These are phyloP conservation scores for Gari tellinella DNA, from an alignment of 2,888 invertebrate species.

Conservation along the genomic window DNA sequence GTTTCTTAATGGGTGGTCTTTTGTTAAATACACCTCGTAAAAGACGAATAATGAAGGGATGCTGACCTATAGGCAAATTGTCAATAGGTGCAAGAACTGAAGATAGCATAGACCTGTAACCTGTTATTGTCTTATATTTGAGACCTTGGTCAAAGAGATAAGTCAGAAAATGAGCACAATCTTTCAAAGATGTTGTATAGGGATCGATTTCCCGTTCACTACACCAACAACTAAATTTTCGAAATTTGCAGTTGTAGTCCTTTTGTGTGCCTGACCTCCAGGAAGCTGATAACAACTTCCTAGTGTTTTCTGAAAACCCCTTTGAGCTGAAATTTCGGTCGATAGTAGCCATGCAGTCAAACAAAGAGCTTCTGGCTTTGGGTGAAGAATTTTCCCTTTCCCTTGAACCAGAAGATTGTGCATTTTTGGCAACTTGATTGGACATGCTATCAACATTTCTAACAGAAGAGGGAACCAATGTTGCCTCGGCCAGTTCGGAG, in stretches of 20 bases:
- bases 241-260: constrained; percentile 42
- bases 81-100: constrained; percentile 13
- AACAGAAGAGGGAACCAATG: constrained; percentile 22
- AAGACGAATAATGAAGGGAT: constrained; percentile 18
- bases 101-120: constrained; percentile 33
- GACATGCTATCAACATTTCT: constrained; percentile 23
- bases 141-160: constrained; percentile 15
- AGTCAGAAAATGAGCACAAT: constrained; percentile 36
- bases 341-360: constrained; percentile 36
- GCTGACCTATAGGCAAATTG: constrained; percentile 11
- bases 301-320: constrained; percentile 32
- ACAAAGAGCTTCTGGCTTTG: constrained; percentile 18
- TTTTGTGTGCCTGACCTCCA: constrained; percentile 49
- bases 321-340: constrained; percentile 14
- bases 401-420: constrained; percentile 23
- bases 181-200: constrained; percentile 33
- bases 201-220: constrained; percentile 43
- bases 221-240: constrained; percentile 54
- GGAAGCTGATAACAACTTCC: constrained; percentile 37
- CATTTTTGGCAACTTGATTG: constrained; percentile 13
- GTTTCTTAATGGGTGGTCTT: constrained; percentile 19
- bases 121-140: constrained; percentile 18
- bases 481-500: constrained; percentile 27
- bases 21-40: constrained; percentile 27
- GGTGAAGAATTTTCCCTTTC: constrained; percentile 18